These are phyloP conservation scores for Hydrocynus forskahlii DNA, from an alignment of 2,797 vertebrate species.

Conservation along the genomic window DNA sequence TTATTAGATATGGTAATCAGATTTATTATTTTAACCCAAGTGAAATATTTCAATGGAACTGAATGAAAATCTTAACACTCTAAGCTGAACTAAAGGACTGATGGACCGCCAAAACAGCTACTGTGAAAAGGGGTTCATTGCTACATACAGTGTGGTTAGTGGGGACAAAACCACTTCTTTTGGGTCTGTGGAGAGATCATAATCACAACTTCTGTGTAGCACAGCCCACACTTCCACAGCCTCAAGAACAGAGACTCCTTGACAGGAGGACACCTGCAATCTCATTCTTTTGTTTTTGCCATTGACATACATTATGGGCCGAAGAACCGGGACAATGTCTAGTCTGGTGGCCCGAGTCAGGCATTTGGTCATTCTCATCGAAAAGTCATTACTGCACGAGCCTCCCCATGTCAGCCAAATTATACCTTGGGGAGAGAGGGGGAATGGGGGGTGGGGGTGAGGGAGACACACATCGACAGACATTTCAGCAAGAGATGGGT, in stretches of 20 bases:
- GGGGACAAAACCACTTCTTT: too few species aligned
- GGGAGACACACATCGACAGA: neutral
- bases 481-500: conserved; percentile 30
- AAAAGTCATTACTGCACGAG: conserved; percentile 37
- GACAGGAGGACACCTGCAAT: neutral
- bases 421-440: conserved; percentile 33
- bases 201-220: neutral
- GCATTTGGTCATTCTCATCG: conserved; percentile 26
- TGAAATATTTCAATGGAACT: too few species aligned
- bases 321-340: conserved; percentile 28
- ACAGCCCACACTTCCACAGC: neutral
- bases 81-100: too few species aligned
- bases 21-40: too few species aligned
- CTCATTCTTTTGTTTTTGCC: conserved; percentile 5
- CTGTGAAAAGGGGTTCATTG: too few species aligned
- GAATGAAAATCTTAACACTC: too few species aligned
- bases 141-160: too few species aligned
- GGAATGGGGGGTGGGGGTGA: neutral
- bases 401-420: conserved; percentile 36
- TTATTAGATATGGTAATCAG: too few species aligned
- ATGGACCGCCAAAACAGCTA: too few species aligned
- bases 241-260: neutral
- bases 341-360: conserved; percentile 16
- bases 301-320: conserved; percentile 18
- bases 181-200: too few species aligned